A percentile compares a stretch with the other conserved stretches of the same genome.
Conservation (phyloP, 2,888 invertebrate genomes). For the Aleiodes testaceus region DNA sequence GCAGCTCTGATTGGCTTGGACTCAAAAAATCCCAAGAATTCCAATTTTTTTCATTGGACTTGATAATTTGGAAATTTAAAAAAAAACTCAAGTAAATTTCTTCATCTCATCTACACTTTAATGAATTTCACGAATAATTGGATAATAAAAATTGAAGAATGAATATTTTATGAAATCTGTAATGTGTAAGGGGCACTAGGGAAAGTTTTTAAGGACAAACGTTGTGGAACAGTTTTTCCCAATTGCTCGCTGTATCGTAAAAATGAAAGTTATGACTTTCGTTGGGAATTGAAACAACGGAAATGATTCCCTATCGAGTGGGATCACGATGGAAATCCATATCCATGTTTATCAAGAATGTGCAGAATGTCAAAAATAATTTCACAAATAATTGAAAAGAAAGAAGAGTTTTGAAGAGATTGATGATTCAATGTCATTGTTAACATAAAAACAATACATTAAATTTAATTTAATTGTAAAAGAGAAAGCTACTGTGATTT, state of each 20-base stretch:
- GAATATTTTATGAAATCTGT: neutral
- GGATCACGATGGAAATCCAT: constrained; percentile 7
- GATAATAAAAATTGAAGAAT: constrained; percentile 24
- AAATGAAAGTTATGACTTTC: constrained; percentile 52
- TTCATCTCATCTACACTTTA: too few species aligned
- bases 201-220: constrained; percentile 46
- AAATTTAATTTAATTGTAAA: constrained; percentile 2
- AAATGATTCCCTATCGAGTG: constrained; percentile 22
- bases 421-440: neutral
- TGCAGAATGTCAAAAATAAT: neutral
- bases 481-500: neutral
- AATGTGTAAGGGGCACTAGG: constrained; percentile 20
- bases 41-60: too few species aligned
- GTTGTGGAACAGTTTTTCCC: constrained; percentile 44
- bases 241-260: constrained; percentile 52
- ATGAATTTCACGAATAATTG: too few species aligned
- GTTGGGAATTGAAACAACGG: constrained; percentile 36
- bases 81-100: too few species aligned
- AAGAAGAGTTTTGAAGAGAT: neutral
- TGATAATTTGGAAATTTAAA: too few species aligned
- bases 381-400: constrained; percentile 7
- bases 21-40: too few species aligned
- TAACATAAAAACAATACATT: neutral
- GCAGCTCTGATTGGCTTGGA: too few species aligned
- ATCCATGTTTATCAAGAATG: neutral